Evolutionary conservation across 2,113 vertebrate genomes (phyloP), one percentile per base, ranked within the genome.

Genomic region (Odocoileus hemionus): DNA sequence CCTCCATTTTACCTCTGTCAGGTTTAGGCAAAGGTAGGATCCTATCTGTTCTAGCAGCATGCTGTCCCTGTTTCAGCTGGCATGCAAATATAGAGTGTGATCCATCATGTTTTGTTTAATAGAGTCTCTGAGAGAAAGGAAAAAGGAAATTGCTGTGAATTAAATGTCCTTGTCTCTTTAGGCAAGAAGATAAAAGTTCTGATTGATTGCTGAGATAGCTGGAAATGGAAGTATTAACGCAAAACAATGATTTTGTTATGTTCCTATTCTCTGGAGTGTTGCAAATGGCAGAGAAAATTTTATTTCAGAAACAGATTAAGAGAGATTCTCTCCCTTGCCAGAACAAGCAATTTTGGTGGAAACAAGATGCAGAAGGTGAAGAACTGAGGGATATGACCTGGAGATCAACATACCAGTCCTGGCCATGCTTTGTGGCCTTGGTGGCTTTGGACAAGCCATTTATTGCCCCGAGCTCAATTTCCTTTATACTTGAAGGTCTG

Each of bases 141-240:
- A 96, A 98, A 97, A 95, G 92, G 92, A 98, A 98, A 98, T 98
- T 98, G 94, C 86, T 97, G 96, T 98, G 98, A 99, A 99, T 98
- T 98, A 98, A 98, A 98, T 97, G 96, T 97, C 98, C 91, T 97
- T 98, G 89, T 98, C 98, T 98, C 97, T 98, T 98, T 94, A 96
- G 97, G 97, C 96, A 98, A 93, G 94, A 97, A 98, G 94, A 98
- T 98, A 98, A 96, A 95, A 94, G 92, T 98, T 98, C 95, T 97
- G 97, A 98, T 98, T 98, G 98, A 98, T 98, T 98, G 98, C 89
- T 52, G 7, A 95, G 16, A 19, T 85, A n/a, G 45, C 76, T 98
- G 86, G 96, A 94, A 98, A 97, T 97, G 61, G 86, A 96, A 97
- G 85, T 96, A 98, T 98, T 95, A 98, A 97, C 1, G 19, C 92